These are phyloP conservation scores for Lepus americanus DNA, from an alignment of 2,113 vertebrate species.

Conservation along the genomic window DNA sequence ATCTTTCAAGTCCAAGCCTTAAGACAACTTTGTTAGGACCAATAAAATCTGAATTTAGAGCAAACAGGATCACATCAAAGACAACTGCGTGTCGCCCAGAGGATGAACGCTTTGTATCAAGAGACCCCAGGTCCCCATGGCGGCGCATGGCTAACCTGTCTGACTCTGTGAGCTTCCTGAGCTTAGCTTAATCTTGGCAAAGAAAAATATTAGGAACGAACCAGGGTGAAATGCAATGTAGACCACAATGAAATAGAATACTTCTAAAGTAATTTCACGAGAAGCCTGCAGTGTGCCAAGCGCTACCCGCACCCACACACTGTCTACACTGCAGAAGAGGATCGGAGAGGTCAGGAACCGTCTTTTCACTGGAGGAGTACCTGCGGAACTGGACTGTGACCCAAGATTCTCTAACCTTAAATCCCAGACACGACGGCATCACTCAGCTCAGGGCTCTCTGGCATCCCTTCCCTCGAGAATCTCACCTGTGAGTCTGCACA, in stretches of 20 bases:
- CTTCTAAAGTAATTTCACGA: background rate
- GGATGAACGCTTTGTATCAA: background rate
- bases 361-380: background rate
- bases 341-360: background rate
- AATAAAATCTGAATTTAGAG: slow-evolving; percentile 41
- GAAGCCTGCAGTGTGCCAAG: background rate
- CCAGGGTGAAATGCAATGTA: background rate
- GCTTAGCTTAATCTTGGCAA: background rate
- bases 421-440: background rate
- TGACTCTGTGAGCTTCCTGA: background rate
- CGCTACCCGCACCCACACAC: rapidly evolving
- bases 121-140: background rate
- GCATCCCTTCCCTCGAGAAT: background rate
- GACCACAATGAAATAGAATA: slow-evolving; percentile 24
- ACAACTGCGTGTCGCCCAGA: background rate
- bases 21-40: background rate
- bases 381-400: background rate
- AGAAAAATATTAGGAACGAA: background rate
- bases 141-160: background rate
- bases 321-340: background rate
- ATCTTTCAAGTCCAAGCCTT: slow-evolving; percentile 16
- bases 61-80: background rate
- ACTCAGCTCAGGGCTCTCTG: background rate
- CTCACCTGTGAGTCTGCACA: background rate
- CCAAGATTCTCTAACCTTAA: background rate